Evolutionary conservation across 2,797 vertebrate species (phyloP).

Genomic region (Mareca penelope): DNA sequence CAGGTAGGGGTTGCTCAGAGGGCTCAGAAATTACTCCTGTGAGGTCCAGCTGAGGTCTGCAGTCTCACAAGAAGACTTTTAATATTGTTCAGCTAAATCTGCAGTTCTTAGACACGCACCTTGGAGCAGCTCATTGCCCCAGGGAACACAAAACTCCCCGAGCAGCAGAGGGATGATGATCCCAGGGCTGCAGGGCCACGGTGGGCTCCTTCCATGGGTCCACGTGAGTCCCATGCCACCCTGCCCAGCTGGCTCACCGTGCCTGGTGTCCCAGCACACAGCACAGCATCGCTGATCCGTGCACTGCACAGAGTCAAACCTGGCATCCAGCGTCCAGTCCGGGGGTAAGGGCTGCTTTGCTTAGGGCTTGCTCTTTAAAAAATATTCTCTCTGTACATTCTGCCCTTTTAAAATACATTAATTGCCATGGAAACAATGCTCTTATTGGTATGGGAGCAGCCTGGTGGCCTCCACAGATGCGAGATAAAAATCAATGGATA

Average conservation of each 20-base stretch:
- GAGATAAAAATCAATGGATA: slow-evolving; percentile 52
- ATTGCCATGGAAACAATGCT: slow-evolving; percentile 55
- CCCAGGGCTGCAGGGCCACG: neutral
- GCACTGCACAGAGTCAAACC: neutral
- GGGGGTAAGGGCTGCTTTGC: neutral
- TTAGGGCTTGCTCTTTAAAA: neutral
- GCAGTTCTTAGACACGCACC: accelerated
- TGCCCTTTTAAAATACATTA: slow-evolving; percentile 48
- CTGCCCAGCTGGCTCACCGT: neutral
- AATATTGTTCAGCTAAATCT: neutral
- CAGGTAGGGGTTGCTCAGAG: neutral
- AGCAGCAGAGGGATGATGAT: neutral
- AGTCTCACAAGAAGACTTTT: neutral
- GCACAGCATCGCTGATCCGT: neutral
- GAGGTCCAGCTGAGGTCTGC: neutral
- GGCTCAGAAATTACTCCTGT: neutral
- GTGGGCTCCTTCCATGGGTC: neutral
- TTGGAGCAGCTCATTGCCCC: neutral
- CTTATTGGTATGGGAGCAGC: slow-evolving; percentile 14
- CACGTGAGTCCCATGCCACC: neutral
- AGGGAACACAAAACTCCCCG: neutral
- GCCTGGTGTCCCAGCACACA: accelerated
- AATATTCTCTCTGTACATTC: neutral
- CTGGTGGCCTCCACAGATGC: slow-evolving; percentile 27
- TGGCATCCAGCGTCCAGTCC: neutral